These are phyloP conservation scores for Capromys pilorides DNA, from an alignment of 2,797 vertebrate genomes.

Conservation along the genomic window DNA sequence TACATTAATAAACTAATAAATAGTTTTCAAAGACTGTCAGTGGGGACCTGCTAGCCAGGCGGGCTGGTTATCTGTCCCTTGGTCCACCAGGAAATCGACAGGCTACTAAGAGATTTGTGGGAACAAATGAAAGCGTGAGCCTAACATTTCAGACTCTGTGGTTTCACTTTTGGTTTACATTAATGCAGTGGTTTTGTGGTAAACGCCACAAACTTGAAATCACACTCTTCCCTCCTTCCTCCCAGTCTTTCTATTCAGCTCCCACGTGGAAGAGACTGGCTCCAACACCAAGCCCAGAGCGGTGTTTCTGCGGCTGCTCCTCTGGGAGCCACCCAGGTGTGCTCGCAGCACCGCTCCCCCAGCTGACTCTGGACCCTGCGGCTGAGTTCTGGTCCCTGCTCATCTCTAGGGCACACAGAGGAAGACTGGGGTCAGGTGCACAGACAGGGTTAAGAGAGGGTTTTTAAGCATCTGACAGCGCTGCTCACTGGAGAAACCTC, in stretches of 20 bases:
- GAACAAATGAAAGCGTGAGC: slow-evolving; percentile 1
- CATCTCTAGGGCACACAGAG: neutral
- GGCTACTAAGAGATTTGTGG: slow-evolving; percentile 7
- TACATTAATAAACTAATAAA: slow-evolving; percentile 54
- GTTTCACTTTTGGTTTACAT: slow-evolving; percentile 50
- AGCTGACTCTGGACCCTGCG: neutral
- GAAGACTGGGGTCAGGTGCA: slow-evolving; percentile 64
- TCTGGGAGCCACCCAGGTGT: neutral
- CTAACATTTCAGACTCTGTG: slow-evolving; percentile 20
- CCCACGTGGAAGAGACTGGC: neutral
- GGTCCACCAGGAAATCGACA: neutral
- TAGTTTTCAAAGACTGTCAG: slow-evolving; percentile 51
- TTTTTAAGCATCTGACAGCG: slow-evolving; percentile 34
- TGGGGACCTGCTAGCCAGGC: slow-evolving; percentile 21
- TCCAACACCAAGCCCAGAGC: neutral
- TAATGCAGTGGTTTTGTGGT: slow-evolving; percentile 59
- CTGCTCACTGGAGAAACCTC: neutral
- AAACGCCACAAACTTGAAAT: slow-evolving; percentile 57
- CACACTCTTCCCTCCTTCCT: slow-evolving; percentile 32
- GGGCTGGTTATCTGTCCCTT: slow-evolving; percentile 8
- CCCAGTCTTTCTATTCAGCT: neutral
- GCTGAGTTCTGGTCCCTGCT: slow-evolving; percentile 13
- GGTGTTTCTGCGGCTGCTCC: neutral
- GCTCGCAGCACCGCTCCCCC: neutral
- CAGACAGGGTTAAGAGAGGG: slow-evolving; percentile 59